Percentiles rank a stretch among this genome's conserved stretches.
phyloP scores from a whole-genome alignment of 2,113 vertebrate species.

The Bettongia penicillata region DNA sequence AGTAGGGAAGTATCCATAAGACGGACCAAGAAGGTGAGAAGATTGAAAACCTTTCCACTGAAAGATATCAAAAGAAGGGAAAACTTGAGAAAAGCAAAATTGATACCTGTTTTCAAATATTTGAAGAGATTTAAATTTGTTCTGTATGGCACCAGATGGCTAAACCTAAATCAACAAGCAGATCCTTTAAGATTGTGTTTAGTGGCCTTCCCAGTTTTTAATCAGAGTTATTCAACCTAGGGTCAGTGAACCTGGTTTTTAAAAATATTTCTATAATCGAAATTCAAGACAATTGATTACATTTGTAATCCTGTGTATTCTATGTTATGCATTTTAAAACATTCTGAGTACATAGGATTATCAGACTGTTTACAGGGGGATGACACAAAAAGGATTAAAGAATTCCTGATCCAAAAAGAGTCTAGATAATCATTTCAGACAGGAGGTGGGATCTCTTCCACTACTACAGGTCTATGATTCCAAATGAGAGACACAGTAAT shows the following conservation, averaged over 20 bases:
- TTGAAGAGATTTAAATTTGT: background rate
- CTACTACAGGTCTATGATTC: too few species aligned
- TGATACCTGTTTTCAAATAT: background rate
- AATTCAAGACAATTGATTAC: background rate
- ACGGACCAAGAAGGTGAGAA: background rate
- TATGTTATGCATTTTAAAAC: background rate
- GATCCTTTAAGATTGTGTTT: background rate
- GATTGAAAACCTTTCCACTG: background rate
- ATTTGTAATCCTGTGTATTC: background rate
- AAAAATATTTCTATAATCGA: background rate
- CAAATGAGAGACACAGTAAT: too few species aligned
- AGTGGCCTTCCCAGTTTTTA: background rate
- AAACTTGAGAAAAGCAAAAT: background rate
- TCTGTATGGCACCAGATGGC: background rate
- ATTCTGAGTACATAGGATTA: background rate
- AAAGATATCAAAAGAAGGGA: background rate
- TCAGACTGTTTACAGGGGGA: background rate
- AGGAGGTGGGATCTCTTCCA: too few species aligned
- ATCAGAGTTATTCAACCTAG: background rate
- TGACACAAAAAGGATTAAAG: background rate
- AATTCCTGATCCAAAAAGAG: background rate
- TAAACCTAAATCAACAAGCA: background rate
- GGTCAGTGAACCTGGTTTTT: background rate
- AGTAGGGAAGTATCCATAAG: background rate
- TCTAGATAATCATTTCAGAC: background rate